Percentiles rank a stretch among this genome's conserved stretches.
Conservation (phyloP, 2,888 invertebrate genomes). For the Lasioglossum pauxillum region DNA sequence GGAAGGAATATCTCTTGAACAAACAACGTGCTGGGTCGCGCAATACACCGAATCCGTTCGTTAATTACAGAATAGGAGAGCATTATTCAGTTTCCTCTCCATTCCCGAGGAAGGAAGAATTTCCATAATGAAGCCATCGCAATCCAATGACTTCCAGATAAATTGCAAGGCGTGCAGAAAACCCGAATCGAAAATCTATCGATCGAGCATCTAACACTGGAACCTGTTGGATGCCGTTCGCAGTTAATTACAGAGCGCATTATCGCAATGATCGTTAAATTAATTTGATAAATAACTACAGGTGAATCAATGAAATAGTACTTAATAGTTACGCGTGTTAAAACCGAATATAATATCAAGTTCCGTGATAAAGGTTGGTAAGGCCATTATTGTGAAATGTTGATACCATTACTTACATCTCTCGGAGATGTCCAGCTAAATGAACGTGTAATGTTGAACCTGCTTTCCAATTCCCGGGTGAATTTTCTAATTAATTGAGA, state of each 20-base stretch:
- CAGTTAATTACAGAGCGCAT: background rate
- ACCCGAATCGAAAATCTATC: background rate
- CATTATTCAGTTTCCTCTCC: conserved; percentile 24
- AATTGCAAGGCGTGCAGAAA: background rate
- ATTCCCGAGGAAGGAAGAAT: background rate
- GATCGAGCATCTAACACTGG: background rate
- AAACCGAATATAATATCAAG: background rate
- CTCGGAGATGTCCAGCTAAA: too few relatives aligned
- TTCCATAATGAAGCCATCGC: conserved; percentile 15
- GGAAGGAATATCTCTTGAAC: background rate
- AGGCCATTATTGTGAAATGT: too few relatives aligned
- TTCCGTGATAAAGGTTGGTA: too few relatives aligned
- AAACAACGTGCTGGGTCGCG: background rate
- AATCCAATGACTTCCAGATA: conserved; percentile 10
- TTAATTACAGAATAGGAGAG: conserved; percentile 25
- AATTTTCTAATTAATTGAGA: too few relatives aligned
- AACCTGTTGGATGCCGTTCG: background rate
- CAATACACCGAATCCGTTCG: background rate
- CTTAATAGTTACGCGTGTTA: background rate
- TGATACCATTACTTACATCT: too few relatives aligned
- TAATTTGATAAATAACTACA: background rate
- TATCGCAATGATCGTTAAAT: background rate
- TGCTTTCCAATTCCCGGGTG: too few relatives aligned
- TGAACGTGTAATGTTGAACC: too few relatives aligned
- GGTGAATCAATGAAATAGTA: background rate